phyloP scores from a whole-genome alignment of 1,140 invertebrate species.

The Sarcophaga peregrina region DNA sequence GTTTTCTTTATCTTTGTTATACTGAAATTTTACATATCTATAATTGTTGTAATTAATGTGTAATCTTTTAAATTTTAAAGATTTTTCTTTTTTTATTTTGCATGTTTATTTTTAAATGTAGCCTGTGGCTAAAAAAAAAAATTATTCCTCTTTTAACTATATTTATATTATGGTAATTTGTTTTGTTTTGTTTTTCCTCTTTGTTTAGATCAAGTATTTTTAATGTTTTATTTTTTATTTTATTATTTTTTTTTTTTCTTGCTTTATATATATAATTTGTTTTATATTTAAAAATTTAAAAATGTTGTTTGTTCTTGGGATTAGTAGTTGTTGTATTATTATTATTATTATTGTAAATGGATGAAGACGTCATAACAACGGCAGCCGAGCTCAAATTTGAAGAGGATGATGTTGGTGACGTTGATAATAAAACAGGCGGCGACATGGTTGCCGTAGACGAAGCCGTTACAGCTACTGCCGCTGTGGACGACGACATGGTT shows the following conservation, averaged over 20 bases:
- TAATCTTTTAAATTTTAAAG: constrained; percentile 25
- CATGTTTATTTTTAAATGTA: constrained; percentile 35
- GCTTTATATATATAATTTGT: neutral
- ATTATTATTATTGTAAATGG: constrained; percentile 43
- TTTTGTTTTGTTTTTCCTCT: constrained; percentile 30
- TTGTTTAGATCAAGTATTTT: constrained; percentile 30
- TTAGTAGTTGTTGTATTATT: constrained; percentile 42
- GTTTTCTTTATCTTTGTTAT: constrained; percentile 32
- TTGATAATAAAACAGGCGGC: constrained; percentile 17
- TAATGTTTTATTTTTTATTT: constrained; percentile 22
- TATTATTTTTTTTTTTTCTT: neutral
- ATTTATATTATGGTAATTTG: constrained; percentile 34
- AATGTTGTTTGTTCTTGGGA: constrained; percentile 44
- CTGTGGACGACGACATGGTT: constrained; percentile 46
- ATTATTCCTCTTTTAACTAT: constrained; percentile 35
- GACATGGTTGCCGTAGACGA: constrained; percentile 18
- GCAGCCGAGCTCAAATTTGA: constrained; percentile 11
- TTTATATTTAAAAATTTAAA: constrained; percentile 42
- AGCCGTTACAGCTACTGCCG: constrained; percentile 1
- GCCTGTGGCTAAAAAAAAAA: constrained; percentile 42
- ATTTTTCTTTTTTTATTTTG: constrained; percentile 13
- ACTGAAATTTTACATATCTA: constrained; percentile 40
- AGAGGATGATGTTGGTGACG: neutral
- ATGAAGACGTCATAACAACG: constrained; percentile 31
- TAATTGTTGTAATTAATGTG: constrained; percentile 41